A percentile compares a stretch with the other conserved stretches of the same genome.
Conservation (phyloP, 2,113 vertebrate genomes). For the Nothobranchius furzeri region DNA sequence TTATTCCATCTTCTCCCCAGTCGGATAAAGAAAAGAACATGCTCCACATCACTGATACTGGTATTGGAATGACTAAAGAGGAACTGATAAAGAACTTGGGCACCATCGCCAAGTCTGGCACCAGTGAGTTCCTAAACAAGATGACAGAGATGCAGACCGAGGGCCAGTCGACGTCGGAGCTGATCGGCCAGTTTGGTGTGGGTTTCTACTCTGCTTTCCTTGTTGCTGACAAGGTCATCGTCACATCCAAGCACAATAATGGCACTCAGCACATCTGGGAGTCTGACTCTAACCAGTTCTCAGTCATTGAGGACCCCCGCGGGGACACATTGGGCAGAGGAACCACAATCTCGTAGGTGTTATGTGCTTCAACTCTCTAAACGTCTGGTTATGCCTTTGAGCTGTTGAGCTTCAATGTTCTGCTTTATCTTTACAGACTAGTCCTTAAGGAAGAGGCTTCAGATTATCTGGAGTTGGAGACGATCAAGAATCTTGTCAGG, state of each 20-base stretch:
- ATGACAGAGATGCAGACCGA: slow-evolving; percentile 92
- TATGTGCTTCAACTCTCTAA: too few relatives aligned
- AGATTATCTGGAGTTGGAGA: slow-evolving; percentile 96
- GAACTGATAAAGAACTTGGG: slow-evolving; percentile 96
- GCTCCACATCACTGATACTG: slow-evolving; percentile 97
- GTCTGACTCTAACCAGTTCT: slow-evolving; percentile 96
- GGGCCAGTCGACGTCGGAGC: slow-evolving; percentile 93
- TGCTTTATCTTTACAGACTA: slow-evolving; percentile 73
- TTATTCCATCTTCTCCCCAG: slow-evolving; percentile 65
- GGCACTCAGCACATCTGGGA: slow-evolving; percentile 98
- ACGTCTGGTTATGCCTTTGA: too few relatives aligned
- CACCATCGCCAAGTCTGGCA: slow-evolving; percentile 98
- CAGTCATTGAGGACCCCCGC: slow-evolving; percentile 92
- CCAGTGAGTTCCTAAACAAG: slow-evolving; percentile 96
- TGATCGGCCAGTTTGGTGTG: slow-evolving; percentile 98
- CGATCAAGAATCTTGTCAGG: slow-evolving; percentile 95
- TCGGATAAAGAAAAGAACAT: slow-evolving; percentile 99
- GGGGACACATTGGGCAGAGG: slow-evolving; percentile 94
- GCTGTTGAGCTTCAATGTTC: neutral
- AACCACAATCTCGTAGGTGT: slow-evolving; percentile 93
- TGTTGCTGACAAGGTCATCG: slow-evolving; percentile 96
- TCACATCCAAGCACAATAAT: slow-evolving; percentile 97
- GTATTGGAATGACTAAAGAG: slow-evolving; percentile 97
- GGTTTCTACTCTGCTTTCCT: slow-evolving; percentile 99
- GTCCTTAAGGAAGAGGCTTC: slow-evolving; percentile 98